These are phyloP conservation scores for Actinernus sp. DNA, from an alignment of 92 coral and sea anemone species.

Conservation along the genomic window DNA sequence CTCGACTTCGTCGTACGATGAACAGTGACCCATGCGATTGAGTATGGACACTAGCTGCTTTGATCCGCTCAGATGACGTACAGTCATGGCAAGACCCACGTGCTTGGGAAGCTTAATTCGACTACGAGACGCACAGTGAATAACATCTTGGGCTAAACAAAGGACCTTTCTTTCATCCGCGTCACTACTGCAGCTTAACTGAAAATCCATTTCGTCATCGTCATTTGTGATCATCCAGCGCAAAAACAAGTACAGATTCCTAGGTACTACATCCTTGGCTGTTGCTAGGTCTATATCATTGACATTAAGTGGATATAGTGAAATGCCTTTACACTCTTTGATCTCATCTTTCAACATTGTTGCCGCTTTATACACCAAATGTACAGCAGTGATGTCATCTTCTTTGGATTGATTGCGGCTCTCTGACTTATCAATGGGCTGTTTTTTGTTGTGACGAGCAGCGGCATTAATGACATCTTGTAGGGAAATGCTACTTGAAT, in stretches of 20 bases:
- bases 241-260: conserved; percentile 33
- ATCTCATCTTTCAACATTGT: conserved; percentile 24
- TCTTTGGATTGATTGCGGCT: neutral
- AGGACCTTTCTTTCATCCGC: conserved; percentile 28
- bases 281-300: conserved; percentile 19
- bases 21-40: conserved; percentile 47
- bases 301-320: conserved; percentile 13
- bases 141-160: conserved; percentile 19
- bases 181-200: conserved; percentile 24
- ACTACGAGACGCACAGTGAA: conserved; percentile 22
- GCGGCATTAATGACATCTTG: conserved; percentile 29
- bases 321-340: conserved; percentile 38
- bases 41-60: conserved; percentile 37
- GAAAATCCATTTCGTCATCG: conserved; percentile 4
- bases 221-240: conserved; percentile 48
- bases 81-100: conserved; percentile 28
- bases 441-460: conserved; percentile 8
- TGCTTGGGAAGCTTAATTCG: conserved; percentile 48
- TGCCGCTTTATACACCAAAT: conserved; percentile 27
- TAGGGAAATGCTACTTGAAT: conserved; percentile 9
- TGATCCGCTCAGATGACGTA: conserved; percentile 43
- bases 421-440: neutral
- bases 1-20: conserved; percentile 23
- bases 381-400: conserved; percentile 8
- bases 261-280: conserved; percentile 27